Percentiles rank a stretch among this genome's conserved stretches.
Conservation (phyloP, 2,888 invertebrate genomes). For the Cylindroiulus punctatus region DNA sequence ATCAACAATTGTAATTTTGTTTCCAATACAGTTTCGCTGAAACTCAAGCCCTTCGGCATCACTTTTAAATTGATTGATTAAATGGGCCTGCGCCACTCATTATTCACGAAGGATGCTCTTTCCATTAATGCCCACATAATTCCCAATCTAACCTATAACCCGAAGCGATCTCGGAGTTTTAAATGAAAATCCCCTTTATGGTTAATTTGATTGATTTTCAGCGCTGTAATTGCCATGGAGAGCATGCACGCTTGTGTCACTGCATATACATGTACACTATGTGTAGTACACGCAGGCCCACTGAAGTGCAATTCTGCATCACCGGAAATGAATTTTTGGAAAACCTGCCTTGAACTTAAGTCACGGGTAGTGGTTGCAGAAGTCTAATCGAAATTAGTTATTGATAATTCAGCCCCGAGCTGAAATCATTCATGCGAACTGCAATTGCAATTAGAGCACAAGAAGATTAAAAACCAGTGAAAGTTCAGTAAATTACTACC, state of each 20-base stretch:
- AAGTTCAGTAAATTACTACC: too few species aligned
- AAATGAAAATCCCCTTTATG: slow-evolving; percentile 33
- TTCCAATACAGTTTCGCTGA: too few species aligned
- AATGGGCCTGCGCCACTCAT: neutral
- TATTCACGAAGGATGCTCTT: slow-evolving; percentile 17
- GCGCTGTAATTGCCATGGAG: neutral
- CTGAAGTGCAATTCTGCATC: neutral
- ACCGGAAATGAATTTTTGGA: neutral
- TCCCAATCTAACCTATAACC: slow-evolving; percentile 33
- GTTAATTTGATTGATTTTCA: slow-evolving; percentile 42
- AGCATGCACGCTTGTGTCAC: neutral
- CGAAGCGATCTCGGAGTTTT: slow-evolving; percentile 1
- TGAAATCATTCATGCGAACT: neutral
- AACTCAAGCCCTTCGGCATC: neutral
- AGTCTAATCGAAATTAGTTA: neutral
- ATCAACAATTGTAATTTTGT: too few species aligned
- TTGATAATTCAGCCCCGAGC: neutral
- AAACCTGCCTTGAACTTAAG: too few species aligned
- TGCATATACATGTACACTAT: neutral
- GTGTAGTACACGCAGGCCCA: neutral
- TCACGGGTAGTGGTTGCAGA: too few species aligned
- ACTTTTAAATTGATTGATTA: slow-evolving; percentile 1
- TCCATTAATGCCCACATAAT: slow-evolving; percentile 22
- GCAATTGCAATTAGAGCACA: neutral
- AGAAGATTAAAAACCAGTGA: neutral